Conservation (phyloP, 2,113 vertebrate species). For the Naja naja region DNA sequence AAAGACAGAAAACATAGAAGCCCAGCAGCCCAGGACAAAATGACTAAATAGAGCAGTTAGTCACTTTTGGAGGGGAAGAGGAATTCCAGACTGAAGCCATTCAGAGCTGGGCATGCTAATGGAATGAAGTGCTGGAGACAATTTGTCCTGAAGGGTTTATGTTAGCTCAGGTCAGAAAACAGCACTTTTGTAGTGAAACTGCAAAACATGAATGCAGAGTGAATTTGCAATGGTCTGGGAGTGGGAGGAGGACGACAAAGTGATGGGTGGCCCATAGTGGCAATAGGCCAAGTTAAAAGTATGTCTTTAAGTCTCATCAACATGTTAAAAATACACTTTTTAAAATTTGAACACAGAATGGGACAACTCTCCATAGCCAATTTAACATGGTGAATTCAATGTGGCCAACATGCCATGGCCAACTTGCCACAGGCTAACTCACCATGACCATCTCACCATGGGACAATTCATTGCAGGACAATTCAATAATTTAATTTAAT, state of each 20-base stretch:
- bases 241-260: neutral
- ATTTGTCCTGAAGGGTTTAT: neutral
- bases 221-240: neutral
- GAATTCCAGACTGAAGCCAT: neutral
- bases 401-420: too few species aligned
- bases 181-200: neutral
- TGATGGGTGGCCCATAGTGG: neutral
- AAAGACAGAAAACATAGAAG: neutral
- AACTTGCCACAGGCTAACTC: too few species aligned
- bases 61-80: neutral
- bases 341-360: neutral
- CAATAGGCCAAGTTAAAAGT: neutral
- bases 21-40: neutral
- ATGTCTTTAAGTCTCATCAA: neutral
- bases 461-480: too few species aligned
- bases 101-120: neutral
- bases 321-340: neutral
- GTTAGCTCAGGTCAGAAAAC: neutral
- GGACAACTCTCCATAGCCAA: neutral
- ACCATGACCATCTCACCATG: too few species aligned
- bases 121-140: neutral
- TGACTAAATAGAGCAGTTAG: neutral
- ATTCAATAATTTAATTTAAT: too few species aligned
- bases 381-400: too few species aligned
- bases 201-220: neutral